Evolutionary conservation across 2,797 vertebrate species (phyloP).

Genomic region (Manis crassicaudata): DNA sequence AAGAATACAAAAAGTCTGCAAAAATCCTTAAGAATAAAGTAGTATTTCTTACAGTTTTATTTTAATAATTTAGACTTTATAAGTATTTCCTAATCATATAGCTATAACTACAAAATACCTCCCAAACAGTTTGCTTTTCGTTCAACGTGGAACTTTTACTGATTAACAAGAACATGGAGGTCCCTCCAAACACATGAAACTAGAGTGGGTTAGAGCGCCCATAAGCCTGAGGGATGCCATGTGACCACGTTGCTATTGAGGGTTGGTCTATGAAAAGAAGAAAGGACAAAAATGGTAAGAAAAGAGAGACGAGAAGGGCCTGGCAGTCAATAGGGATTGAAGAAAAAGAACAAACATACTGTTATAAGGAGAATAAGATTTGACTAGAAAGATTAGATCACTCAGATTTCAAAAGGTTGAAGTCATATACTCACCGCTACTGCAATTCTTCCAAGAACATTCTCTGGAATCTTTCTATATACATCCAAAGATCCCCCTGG

Average conservation of each 20-base stretch:
- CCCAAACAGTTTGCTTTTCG: background rate
- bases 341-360: background rate
- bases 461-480: conserved; percentile 96
- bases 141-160: conserved; percentile 22
- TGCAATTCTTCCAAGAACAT: conserved; percentile 96
- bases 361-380: background rate
- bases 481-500: conserved; percentile 98
- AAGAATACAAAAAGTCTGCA: background rate
- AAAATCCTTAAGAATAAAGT: conserved; percentile 32
- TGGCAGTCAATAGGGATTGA: background rate
- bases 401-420: background rate
- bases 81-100: conserved; percentile 27
- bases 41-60: conserved; percentile 13
- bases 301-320: background rate
- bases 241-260: background rate
- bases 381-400: background rate
- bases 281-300: conserved; percentile 8
- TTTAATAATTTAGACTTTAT: conserved; percentile 36
- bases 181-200: background rate
- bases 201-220: background rate
- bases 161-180: background rate
- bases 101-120: conserved; percentile 25
- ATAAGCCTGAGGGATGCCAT: background rate
- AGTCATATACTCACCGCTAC: conserved; percentile 92
- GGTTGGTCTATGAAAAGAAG: background rate